Conservation (phyloP, 2,797 vertebrate genomes). For the Lithobates pipiens region DNA sequence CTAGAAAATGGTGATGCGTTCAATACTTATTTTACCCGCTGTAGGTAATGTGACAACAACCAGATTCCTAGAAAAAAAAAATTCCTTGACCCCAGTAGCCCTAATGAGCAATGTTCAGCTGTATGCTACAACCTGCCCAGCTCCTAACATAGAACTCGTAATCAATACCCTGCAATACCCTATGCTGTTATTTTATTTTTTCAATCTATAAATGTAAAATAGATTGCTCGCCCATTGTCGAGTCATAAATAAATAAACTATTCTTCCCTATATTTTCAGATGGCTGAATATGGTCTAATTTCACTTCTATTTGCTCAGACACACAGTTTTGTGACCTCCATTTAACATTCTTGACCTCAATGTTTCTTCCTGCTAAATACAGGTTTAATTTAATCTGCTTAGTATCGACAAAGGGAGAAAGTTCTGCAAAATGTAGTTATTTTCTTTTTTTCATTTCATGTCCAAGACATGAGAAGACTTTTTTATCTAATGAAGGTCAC, state of each 20-base stretch:
- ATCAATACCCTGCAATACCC: background rate
- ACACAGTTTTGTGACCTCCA: conserved; percentile 19
- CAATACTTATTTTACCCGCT: too few species aligned
- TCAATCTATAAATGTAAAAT: background rate
- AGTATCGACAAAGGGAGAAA: conserved; percentile 11
- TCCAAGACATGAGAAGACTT: conserved; percentile 1
- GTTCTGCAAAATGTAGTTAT: conserved; percentile 19
- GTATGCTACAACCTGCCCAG: too few species aligned
- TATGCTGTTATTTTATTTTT: background rate
- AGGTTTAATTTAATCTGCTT: conserved; percentile 38
- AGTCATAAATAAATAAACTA: conserved; percentile 9
- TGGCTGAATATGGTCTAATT: conserved; percentile 32
- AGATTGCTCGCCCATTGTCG: background rate
- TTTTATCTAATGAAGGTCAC: conserved; percentile 21
- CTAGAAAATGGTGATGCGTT: too few species aligned
- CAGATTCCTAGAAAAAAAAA: too few species aligned
- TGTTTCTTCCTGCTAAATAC: conserved; percentile 35
- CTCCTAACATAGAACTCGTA: too few species aligned
- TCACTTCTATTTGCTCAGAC: conserved; percentile 13
- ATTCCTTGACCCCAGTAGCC: too few species aligned
- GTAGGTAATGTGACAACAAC: too few species aligned
- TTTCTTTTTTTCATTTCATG: conserved; percentile 19
- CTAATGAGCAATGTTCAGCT: too few species aligned
- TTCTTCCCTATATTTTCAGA: background rate
- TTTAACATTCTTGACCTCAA: conserved; percentile 23